Evolutionary conservation across 2,888 invertebrate species (phyloP), one percentile per base, ranked within the genome.

Genomic region (Blera fallax): DNA sequence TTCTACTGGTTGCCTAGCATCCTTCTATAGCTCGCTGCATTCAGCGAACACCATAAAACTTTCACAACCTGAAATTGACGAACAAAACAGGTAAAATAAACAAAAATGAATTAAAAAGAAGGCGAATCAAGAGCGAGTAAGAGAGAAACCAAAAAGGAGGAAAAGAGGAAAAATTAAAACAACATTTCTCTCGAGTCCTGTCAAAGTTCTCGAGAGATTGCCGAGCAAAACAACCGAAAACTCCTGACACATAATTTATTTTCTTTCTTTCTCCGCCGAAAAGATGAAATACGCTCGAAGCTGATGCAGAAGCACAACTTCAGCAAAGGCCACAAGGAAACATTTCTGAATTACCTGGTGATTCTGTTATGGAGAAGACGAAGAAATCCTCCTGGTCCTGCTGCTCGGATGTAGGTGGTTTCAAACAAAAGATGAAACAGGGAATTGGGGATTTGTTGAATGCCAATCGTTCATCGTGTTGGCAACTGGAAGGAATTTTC

Each of bases 171-270:
- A 77, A 76, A 85, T 85, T 85, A 81, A 81, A 81, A 81, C 76
- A 85, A 76, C 77, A 76, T 81, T 85, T 77, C 84, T 72, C 76
- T 67, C 27, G 76, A 65, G 81, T 77, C 81, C 85, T 77, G 81
- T 77, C 81, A 85, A 72, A 81, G 76, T 85, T 70, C 70, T 72
- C 81, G 32, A 76, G 45, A 18, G 58, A 18, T 37, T 58, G 65
- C 54, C 54, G 8, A 69, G 34, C 32, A 64, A 74, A 79, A 60
- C 24, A 73, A 73, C 62, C 54, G 27, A 56, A 50, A 79, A 79
- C 65, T 84, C 79, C 80, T 84, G 84, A 74, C 74, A 84, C 58
- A 84, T 70, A 84, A 84, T 84, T 79, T 84, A 80, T 80, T 84
- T 84, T 84, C 72, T 60, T 78, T 58, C 76, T 48, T 72, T 45